Conservation (phyloP, 2,113 vertebrate genomes). For the Platichthys flesus region DNA sequence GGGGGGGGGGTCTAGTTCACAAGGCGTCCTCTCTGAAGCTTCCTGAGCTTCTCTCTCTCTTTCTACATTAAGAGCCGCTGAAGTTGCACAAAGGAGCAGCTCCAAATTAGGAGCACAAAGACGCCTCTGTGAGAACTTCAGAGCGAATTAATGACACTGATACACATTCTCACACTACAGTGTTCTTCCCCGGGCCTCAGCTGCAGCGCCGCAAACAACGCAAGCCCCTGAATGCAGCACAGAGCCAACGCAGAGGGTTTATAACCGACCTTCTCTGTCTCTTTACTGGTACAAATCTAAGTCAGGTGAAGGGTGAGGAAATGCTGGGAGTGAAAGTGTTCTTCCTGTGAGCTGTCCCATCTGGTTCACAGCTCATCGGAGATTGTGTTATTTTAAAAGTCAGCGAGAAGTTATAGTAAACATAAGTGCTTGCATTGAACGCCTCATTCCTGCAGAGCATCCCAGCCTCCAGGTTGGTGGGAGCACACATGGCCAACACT, state of each 20-base stretch:
- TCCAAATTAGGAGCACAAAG: conserved; percentile 82
- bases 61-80: conserved; percentile 73
- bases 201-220: conserved; percentile 42
- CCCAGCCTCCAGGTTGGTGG: background rate
- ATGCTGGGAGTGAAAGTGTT: conserved; percentile 4
- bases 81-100: conserved; percentile 78
- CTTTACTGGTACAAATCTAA: background rate
- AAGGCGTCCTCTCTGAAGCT: conserved; percentile 66
- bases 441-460: conserved; percentile 15
- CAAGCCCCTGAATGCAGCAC: conserved; percentile 15
- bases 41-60: conserved; percentile 71
- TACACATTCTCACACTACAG: conserved; percentile 74
- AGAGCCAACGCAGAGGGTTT: conserved; percentile 4
- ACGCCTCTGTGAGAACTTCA: conserved; percentile 76
- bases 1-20: conserved; percentile 68
- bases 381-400: conserved; percentile 10
- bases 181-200: conserved; percentile 58
- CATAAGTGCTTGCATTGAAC: conserved; percentile 20
- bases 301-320: background rate
- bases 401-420: conserved; percentile 49
- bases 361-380: conserved; percentile 50
- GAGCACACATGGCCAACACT: conserved; percentile 69
- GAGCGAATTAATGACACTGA: conserved; percentile 79
- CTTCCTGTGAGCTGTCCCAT: conserved; percentile 22
- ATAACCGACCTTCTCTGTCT: background rate